Evolutionary conservation across 2,113 vertebrate species (phyloP), one percentile per base, ranked within the genome.

Genomic region (Nesoenas mayeri): DNA sequence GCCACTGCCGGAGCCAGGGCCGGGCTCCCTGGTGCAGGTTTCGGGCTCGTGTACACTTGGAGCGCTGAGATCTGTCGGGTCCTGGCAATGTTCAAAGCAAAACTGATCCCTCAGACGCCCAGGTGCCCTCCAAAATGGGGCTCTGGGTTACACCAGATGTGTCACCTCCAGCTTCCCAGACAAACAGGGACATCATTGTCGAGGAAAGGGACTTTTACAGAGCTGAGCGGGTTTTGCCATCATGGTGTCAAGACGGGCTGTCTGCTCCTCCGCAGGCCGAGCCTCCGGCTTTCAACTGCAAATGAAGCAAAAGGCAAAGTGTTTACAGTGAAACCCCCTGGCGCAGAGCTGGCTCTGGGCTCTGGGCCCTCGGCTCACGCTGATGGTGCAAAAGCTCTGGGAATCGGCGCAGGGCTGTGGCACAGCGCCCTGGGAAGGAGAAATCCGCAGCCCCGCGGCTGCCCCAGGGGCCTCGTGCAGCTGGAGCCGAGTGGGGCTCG

Each of bases 201-300:
- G 50, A 80, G 79, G 32, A 48, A 91, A 75, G 32, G 75, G 86
- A 15, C 61, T 88, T 74, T 11, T 29, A 20, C 50, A 40, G 88
- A 65, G n/a, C 82, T 25, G 66, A 85, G 66, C 0, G 0, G 25
- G 31, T 83, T 92, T 97, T 94, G 69, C 88, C 71, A 65, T 80
- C 31, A 3, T 19, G 6, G 1, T 78, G 95, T 84, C 64, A 86
- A 32, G 75, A 56, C 51, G 48, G 73, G 38, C 42, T 38, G 44
- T 44, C 64, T 84, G 80, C 72, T 89, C 14, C 83, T 80, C 36
- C 5, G 3, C 2, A 19, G 80, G n/a, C 20, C 29, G 8, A 77
- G 85, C 54, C 40, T 31, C 81, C 10, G 13, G 12, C 88, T 96
- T 95, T 97, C 88, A 88, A 34, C 54, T 94, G 88, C 86, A 95